phyloP scores from a whole-genome alignment of 35 echinoderm and acorn worm genomes.

The Patiria miniata region DNA sequence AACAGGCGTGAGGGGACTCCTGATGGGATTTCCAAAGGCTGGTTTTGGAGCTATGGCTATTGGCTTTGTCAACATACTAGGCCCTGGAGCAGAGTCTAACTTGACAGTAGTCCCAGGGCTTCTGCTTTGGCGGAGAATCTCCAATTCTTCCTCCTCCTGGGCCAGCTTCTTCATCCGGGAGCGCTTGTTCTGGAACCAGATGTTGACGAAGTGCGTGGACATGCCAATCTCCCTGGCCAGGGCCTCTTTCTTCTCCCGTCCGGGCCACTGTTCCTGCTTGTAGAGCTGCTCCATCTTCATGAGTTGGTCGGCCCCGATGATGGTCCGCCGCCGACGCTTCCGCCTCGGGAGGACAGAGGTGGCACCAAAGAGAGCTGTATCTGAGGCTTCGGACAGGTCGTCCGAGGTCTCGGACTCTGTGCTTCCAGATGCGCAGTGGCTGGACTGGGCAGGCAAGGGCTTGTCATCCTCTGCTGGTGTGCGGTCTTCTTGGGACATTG shows the following conservation, averaged over 20 bases:
- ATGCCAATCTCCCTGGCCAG: slow-evolving; percentile 75
- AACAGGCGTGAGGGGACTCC: neutral
- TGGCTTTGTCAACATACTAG: neutral
- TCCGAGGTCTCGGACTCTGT: neutral
- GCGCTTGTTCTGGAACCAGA: slow-evolving; percentile 98
- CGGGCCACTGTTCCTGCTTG: slow-evolving; percentile 82
- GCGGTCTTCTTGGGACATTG: neutral
- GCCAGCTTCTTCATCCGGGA: slow-evolving; percentile 69
- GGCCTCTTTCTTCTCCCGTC: slow-evolving; percentile 68
- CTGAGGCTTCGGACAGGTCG: neutral
- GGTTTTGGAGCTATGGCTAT: neutral
- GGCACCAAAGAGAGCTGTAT: neutral
- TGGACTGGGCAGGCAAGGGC: neutral
- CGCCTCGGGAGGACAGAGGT: neutral
- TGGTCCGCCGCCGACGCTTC: slow-evolving; percentile 69
- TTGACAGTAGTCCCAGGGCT: neutral
- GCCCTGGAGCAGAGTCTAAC: neutral
- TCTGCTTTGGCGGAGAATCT: slow-evolving; percentile 4
- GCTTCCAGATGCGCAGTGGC: neutral
- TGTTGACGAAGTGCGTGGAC: slow-evolving; percentile 88
- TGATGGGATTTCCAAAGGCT: neutral
- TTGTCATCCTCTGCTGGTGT: slow-evolving; percentile 18
- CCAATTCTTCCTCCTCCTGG: slow-evolving; percentile 60
- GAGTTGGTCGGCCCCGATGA: slow-evolving; percentile 69
- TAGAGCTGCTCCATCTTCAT: slow-evolving; percentile 70